phyloP scores from a whole-genome alignment of 2,797 vertebrate species.

The Lagorchestes hirsutus region DNA sequence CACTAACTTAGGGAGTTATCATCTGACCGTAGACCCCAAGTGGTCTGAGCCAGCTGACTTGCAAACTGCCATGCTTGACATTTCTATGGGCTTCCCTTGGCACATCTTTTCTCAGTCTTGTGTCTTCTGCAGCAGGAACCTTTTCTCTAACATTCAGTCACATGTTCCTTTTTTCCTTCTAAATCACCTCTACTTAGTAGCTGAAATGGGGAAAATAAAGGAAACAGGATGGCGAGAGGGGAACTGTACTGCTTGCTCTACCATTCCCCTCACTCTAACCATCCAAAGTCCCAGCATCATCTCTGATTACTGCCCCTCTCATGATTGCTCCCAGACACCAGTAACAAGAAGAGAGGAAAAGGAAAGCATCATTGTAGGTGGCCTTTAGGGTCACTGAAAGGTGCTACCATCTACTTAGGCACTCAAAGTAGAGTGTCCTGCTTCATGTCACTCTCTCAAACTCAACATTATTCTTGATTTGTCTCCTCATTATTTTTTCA shows the following conservation, averaged over 20 bases:
- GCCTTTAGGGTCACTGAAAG: not conserved
- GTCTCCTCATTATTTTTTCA: not conserved
- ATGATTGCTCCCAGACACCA: not conserved
- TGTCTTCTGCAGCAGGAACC: conserved; percentile 3
- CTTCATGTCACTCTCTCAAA: not conserved
- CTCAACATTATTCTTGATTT: not conserved
- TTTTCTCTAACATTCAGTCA: not conserved
- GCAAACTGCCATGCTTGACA: not conserved
- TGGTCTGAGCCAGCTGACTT: not conserved
- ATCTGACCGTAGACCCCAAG: not conserved
- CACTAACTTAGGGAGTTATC: not conserved
- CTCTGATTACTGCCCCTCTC: not conserved
- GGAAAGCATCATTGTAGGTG: not conserved
- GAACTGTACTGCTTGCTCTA: not conserved
- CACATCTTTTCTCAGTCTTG: not conserved
- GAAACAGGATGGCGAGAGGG: not conserved
- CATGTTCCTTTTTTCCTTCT: not conserved
- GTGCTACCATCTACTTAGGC: not conserved
- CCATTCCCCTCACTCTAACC: not conserved
- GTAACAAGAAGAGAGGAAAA: not conserved
- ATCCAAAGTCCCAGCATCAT: not conserved
- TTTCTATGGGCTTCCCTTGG: not conserved
- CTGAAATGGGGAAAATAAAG: not conserved
- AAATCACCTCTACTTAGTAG: not conserved
- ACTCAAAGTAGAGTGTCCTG: not conserved